Evolutionary conservation across 2,113 vertebrate genomes (phyloP).

Genomic region (Miniopterus natalensis): DNA sequence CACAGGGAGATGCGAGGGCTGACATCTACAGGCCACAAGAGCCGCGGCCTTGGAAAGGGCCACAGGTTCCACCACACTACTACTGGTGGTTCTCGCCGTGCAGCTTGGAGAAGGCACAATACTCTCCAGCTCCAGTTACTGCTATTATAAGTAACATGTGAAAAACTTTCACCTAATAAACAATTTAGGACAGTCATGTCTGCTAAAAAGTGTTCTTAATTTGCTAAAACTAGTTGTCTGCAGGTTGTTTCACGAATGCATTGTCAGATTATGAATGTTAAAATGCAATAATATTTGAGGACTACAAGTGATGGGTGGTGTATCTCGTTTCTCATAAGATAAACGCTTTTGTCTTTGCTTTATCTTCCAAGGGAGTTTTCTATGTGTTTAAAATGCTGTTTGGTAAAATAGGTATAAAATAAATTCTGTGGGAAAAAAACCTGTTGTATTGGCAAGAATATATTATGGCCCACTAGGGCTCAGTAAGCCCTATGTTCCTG

Average conservation of each 20-base stretch:
- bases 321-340: not conserved
- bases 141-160: not conserved
- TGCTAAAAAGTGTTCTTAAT: not conserved
- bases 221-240: not conserved
- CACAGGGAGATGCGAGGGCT: not conserved
- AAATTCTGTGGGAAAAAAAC: not conserved
- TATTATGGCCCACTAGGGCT: not conserved
- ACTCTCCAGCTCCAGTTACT: not conserved
- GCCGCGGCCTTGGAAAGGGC: not conserved
- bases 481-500: not conserved
- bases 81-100: not conserved
- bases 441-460: not conserved
- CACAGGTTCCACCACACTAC: not conserved
- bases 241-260: not conserved
- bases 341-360: not conserved
- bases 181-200: not conserved
- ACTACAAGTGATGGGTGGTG: not conserved
- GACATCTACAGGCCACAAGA: not conserved
- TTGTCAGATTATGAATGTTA: not conserved
- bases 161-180: not conserved
- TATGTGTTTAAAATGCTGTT: not conserved
- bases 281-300: not conserved
- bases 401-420: not conserved
- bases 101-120: not conserved
- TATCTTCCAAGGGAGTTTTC: not conserved